Base-by-base conservation (phyloP, 2,888 invertebrate species). In the Trachelus iudaicus region DNA sequence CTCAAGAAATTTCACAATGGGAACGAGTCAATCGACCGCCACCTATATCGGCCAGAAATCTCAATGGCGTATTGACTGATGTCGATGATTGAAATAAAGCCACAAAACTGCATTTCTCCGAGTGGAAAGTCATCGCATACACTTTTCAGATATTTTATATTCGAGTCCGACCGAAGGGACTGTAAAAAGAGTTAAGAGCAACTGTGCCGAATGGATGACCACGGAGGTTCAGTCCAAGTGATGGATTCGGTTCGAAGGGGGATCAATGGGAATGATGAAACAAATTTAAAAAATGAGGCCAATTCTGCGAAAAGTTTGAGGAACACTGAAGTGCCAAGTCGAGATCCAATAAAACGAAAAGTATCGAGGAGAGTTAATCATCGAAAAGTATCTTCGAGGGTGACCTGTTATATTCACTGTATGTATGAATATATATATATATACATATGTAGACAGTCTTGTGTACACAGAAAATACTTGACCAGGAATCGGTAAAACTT, bases 401-500 rank as follows among this genome's bases (percentile, higher is more conserved):
- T 74, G 34, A 80, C 78, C 71, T 73, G 73, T 74, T 33, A 31
- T 34, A 69, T 34, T 74, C 75, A 23, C 75, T 75, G 68, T 34
- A 15, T 40, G 37, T 37, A 9, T 73, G 6, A 23, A 33, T 76
- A 77, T 75, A 34, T 73, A 69, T 73, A 76, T 56, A 73, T 68
- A 73, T 40, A 78, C n/a, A 68, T 40, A 35, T 73, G 69, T 34
- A 56, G 31, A 23, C 30, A 71, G 71, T 34, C 71, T 71, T 34
- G 71, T 34, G 33, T 33, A 31, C 31, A 71, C 33, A 71, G 13
- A 71, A 71, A 71, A 34, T 30, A 9, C 33, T 15, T 34, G 30
- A 71, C 74, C 35, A 74, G 74, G 35, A 74, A 74, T 74, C 37
- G 74, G 34, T 74, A 79, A 83, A 82, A 75, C 83, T 87, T 88